Percentiles rank a stretch among this genome's conserved stretches.
Evolutionary conservation across 2,888 invertebrate species (phyloP).

Genomic region (Sturmia bella): DNA sequence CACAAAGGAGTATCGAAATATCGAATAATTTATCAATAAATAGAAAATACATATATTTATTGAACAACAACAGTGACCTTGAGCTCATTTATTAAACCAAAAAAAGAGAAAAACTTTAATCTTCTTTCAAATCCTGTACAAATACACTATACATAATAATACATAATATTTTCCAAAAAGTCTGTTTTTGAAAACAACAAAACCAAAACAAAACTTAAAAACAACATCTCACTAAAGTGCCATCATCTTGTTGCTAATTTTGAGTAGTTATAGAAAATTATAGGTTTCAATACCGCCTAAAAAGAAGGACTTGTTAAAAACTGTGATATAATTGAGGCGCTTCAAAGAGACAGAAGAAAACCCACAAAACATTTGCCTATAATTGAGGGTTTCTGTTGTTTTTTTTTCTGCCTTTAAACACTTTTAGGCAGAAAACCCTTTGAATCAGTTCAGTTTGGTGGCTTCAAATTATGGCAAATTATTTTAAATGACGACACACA

Average conservation of each 20-base stretch:
- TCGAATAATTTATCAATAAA: too few species aligned
- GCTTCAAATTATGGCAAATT: slow-evolving; percentile 80
- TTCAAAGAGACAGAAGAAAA: slow-evolving; percentile 35
- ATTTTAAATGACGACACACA: slow-evolving; percentile 80
- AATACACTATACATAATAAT: too few species aligned
- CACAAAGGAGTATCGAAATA: too few species aligned
- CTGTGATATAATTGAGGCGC: slow-evolving; percentile 59
- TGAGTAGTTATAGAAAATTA: slow-evolving; percentile 63
- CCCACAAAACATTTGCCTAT: slow-evolving; percentile 67
- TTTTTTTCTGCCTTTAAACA: slow-evolving; percentile 8
- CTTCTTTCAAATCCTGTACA: too few species aligned
- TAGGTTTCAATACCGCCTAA: slow-evolving; percentile 59
- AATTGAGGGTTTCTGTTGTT: slow-evolving; percentile 58
- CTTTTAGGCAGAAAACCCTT: slow-evolving; percentile 73
- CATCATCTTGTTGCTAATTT: slow-evolving; percentile 52
- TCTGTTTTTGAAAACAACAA: slow-evolving; percentile 9
- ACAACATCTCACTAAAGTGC: slow-evolving; percentile 45
- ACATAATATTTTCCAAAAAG: background rate
- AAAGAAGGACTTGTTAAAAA: slow-evolving; percentile 56
- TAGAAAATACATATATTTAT: too few species aligned
- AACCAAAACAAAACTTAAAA: background rate
- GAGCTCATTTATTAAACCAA: too few species aligned
- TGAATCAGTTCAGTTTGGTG: slow-evolving; percentile 65
- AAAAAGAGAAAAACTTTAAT: too few species aligned
- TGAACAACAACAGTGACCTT: too few species aligned